Conservation (phyloP, 2,797 vertebrate species). For the Leptodactylus fallax region DNA sequence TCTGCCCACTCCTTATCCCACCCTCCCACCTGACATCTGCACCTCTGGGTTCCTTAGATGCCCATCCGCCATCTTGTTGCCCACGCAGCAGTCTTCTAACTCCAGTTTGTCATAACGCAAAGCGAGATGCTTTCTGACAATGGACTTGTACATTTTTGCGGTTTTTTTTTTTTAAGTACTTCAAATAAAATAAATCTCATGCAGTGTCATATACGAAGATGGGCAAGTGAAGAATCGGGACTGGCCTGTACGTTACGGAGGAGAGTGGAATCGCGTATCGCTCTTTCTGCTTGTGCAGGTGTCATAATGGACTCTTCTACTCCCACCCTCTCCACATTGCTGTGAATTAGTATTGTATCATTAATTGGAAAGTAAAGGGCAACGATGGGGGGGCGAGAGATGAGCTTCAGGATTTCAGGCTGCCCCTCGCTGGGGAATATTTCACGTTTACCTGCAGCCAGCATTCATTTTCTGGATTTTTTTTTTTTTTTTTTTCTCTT, state of each 20-base stretch:
- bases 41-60: background rate
- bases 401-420: background rate
- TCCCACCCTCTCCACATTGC: conserved; percentile 16
- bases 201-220: conserved; percentile 37
- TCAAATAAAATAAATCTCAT: conserved; percentile 31
- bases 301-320: background rate
- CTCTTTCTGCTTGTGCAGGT: conserved; percentile 11
- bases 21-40: conserved; percentile 3
- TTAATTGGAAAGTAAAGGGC: background rate
- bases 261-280: conserved; percentile 8
- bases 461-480: background rate
- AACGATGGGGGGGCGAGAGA: background rate
- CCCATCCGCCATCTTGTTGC: conserved; percentile 44
- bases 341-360: conserved; percentile 51
- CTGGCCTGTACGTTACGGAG: background rate
- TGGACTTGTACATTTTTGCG: conserved; percentile 68
- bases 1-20: conserved; percentile 7
- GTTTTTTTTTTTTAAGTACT: conserved; percentile 52
- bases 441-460: background rate
- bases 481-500: background rate
- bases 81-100: conserved; percentile 29
- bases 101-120: conserved; percentile 51
- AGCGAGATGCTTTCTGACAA: conserved; percentile 69
- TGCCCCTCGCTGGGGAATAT: background rate
- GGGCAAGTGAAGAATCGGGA: background rate